Evolutionary conservation across 2,888 invertebrate genomes (phyloP), one percentile per base, ranked within the genome.

Genomic region (Barypeithes pellucidus): DNA sequence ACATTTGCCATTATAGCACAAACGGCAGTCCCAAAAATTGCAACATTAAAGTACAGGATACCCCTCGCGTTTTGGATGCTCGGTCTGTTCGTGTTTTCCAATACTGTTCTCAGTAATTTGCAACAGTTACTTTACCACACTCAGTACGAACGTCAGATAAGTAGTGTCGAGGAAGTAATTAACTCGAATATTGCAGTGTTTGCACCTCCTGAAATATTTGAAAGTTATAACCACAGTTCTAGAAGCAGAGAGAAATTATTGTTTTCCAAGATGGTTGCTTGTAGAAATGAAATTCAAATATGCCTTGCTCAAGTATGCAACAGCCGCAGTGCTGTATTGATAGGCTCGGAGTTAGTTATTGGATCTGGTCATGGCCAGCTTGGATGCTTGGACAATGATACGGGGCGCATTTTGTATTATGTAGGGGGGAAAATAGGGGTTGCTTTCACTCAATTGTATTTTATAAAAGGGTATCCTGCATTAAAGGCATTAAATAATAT

Each of bases 381-480:
- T 12, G 45, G 12, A 3, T 65, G 65, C 18, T 22, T 36, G 12
- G 39, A 52, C 12, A 12, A 4, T 14, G 11, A 47, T 14, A 50
- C 50, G 9, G 50, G 50, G 5, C 3, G 52, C 20, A 8, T 33
- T n/a, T 12, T 36, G 12, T 65, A 50, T 20, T 36, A 65, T 39
- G 0, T 47, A 47, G 36, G 47, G 1, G 50, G 36, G 39, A 12
- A 50, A n/a, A 12, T 65, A 8, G 50, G 5, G 16, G 2, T 14
- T 3, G 16, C 22, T n/a, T 65, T 50, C 16, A 18, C 36, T 52
- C 65, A 65, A 50, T 12, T 18, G n/a, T 33, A 50, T 33, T 50
- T n/a, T n/a, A 2, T 36, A 36, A 65, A 65, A 14, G 65, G 65
- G 20, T 65, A 52, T 65, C 65, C 65, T 8, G 20, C 39, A 50